Conservation (phyloP, 1,140 invertebrate genomes). For the Atopsyche davidsoni region DNA sequence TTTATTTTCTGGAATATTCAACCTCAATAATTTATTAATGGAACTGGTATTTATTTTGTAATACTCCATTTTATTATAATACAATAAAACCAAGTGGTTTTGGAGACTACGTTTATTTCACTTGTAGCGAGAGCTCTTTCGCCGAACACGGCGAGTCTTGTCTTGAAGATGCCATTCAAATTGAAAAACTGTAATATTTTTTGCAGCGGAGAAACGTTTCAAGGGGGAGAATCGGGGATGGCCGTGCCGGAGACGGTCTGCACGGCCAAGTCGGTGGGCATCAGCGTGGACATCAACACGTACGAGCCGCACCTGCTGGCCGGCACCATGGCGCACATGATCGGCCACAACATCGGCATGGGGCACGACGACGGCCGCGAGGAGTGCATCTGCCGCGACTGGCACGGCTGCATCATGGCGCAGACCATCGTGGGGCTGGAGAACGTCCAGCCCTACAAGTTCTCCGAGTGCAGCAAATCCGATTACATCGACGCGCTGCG, state of each 20-base stretch:
- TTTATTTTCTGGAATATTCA: too few species aligned
- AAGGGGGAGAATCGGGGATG: conserved; percentile 82
- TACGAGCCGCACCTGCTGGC: conserved; percentile 92
- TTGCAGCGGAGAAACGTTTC: conserved; percentile 74
- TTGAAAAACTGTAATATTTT: too few species aligned
- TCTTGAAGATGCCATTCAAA: neutral
- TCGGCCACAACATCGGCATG: conserved; percentile 94
- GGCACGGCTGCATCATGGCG: conserved; percentile 95
- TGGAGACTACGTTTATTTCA: too few species aligned
- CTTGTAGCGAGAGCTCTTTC: too few species aligned
- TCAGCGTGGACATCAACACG: conserved; percentile 85
- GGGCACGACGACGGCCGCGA: conserved; percentile 82
- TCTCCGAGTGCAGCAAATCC: conserved; percentile 80
- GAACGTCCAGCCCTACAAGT: conserved; percentile 90
- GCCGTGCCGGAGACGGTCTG: conserved; percentile 88
- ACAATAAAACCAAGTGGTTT: too few species aligned
- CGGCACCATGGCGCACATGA: conserved; percentile 92
- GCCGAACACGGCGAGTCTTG: too few species aligned
- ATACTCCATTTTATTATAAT: too few species aligned
- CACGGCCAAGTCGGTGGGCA: conserved; percentile 82
- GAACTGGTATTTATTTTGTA: too few species aligned
- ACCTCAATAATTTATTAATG: too few species aligned
- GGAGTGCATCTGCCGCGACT: conserved; percentile 82
- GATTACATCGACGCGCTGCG: conserved; percentile 79
- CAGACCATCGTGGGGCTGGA: conserved; percentile 85